Evolutionary conservation across 2,888 invertebrate genomes (phyloP).

Genomic region (Operophtera brumata): DNA sequence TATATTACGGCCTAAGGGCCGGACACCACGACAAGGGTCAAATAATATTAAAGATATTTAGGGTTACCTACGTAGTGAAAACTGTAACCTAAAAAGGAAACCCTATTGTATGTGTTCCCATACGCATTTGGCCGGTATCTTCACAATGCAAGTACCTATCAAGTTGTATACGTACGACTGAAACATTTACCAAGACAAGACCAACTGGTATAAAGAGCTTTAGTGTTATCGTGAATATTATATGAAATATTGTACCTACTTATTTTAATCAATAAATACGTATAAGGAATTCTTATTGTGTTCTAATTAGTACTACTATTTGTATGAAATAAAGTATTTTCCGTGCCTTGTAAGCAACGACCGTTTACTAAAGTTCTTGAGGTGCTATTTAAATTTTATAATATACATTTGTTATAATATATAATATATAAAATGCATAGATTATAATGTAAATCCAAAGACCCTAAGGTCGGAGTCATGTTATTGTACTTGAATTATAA

Average conservation of each 20-base stretch:
- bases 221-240: conserved; percentile 3
- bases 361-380: conserved; percentile 22
- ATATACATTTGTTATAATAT: conserved; percentile 23
- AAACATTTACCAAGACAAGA: conserved; percentile 16
- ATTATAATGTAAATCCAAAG: conserved; percentile 57
- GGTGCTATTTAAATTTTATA: conserved; percentile 52
- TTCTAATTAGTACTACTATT: conserved; percentile 69
- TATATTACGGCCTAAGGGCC: too few species aligned
- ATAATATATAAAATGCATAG: conserved; percentile 44
- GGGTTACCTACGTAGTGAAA: too few species aligned
- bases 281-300: conserved; percentile 72
- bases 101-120: too few species aligned
- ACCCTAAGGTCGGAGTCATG: conserved; percentile 75
- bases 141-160: conserved; percentile 10
- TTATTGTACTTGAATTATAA: conserved; percentile 61
- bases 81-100: too few species aligned
- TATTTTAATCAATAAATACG: conserved; percentile 1
- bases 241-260: too few species aligned
- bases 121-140: too few species aligned
- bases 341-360: conserved; percentile 13
- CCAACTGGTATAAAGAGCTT: not conserved
- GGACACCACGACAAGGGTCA: too few species aligned
- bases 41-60: too few species aligned
- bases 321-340: conserved; percentile 42
- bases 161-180: conserved; percentile 15